Evolutionary conservation across 1,140 invertebrate genomes (phyloP), one percentile per base, ranked within the genome.

Genomic region (Amyelois transitella): DNA sequence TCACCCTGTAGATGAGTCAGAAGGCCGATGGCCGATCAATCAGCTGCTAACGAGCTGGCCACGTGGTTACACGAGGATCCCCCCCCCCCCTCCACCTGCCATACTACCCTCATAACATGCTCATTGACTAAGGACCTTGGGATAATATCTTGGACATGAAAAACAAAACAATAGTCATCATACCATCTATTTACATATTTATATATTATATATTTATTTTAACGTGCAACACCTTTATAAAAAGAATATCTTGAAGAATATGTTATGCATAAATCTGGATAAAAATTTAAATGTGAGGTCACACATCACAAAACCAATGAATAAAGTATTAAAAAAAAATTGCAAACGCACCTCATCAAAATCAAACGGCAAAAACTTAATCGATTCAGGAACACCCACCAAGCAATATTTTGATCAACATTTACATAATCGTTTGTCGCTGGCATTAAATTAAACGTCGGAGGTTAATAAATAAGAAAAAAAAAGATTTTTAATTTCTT

Each of bases 11-110:
- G 65, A 53, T 22, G 8, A 44, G 28, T 47, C 61, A 69, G 55
- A 50, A 43, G 55, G 53, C 58, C 71, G 76, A 82, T 73, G 64
- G 76, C 66, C 79, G 82, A 86, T 86, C 80, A 86, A 84, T 86
- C 82, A 84, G 80, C 28, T 70, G 69, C 74, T 84, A 86, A 86
- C 82, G 77, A 86, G 82, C 47, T 60, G 61, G 64, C 72, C 74
- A 77, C 75, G 71, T 75, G 67, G 66, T 64, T 62, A 75, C 64
- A 64, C 43, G 43, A 51, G 58, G 28, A 54, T 45, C 56, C 56
- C 53, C 62, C 53, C 60, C 44, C 38, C 25, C 43, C 54, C 32
- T 38, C 53, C 55, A 18, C 43, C 22, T 50, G 44, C 47, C 18
- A n/a, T n/a, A 24, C 56, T 8, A 47, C 52, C 48, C 49, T 43